Evolutionary conservation across 1,140 invertebrate species (phyloP).

Genomic region (Diorhabda carinulata): DNA sequence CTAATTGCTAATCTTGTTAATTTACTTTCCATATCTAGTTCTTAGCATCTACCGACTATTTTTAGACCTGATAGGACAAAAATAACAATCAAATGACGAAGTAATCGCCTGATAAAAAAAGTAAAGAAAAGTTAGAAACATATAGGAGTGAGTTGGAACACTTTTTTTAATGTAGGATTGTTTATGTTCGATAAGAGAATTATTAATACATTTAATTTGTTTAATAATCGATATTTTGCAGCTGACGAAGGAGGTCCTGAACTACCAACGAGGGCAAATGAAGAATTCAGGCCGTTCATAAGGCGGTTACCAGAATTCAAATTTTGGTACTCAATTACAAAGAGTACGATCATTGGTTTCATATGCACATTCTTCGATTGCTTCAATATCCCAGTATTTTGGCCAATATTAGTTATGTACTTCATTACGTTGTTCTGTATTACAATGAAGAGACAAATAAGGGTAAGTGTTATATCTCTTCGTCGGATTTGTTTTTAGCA

Average conservation of each 20-base stretch:
- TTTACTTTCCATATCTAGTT: no score
- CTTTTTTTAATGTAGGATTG: no score
- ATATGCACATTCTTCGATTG: conserved; percentile 96
- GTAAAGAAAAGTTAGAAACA: no score
- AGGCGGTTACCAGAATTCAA: conserved; percentile 98
- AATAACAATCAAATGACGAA: no score
- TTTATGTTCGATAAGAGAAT: no score
- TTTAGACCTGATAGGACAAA: no score
- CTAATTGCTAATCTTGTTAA: no score
- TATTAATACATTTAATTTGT: no score
- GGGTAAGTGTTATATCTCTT: conserved; percentile 61
- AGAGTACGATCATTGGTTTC: conserved; percentile 88
- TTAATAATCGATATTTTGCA: conserved; percentile 34
- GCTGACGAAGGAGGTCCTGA: conserved; percentile 79
- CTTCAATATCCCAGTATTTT: conserved; percentile 99
- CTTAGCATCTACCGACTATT: no score
- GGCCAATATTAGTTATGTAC: conserved; percentile 99
- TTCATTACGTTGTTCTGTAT: conserved; percentile 97
- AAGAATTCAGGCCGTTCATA: conserved; percentile 99
- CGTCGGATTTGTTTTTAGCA: neutral
- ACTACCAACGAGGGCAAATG: conserved; percentile 89
- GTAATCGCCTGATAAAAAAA: no score
- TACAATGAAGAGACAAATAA: conserved; percentile 99
- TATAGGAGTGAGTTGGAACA: no score
- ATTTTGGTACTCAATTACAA: conserved; percentile 97